Evolutionary conservation across 64 coral and sea anemone genomes (phyloP), one percentile per base, ranked within the genome.

Genomic region (Actinia equina): DNA sequence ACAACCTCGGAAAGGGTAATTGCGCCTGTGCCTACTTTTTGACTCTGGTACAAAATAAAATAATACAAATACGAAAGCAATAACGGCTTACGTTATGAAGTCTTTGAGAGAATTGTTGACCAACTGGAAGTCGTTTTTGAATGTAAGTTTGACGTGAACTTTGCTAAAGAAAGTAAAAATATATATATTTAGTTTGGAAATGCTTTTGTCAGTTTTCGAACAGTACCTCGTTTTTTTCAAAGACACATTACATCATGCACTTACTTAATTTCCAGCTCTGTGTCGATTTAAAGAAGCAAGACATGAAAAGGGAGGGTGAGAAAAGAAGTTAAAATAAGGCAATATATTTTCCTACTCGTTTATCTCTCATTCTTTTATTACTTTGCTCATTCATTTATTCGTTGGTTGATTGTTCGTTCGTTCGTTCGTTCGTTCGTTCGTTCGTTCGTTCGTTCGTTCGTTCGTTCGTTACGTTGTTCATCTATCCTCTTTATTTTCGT

Each of bases 61-160:
- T 49, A 7, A 7, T 49, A 49, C 45, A 49, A 49, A 49, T 56
- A 56, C 54, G 1, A 0, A 65, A n/a, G 15, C 7, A 15, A 11
- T 60, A 60, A n/a, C 9, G 6, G 82, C 88, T 86, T 79, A 94
- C 92, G 58, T 59, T 58, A 83, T 87, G 63, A 94, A 94, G 45
- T 89, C 18, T 10, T 71, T 22, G 7, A 87, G 20, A 67, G 55
- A 61, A 69, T 94, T 60, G 41, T 87, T 84, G 46, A 94, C 78
- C 56, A 30, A 30, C 49, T 76, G 23, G 30, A 94, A 90, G 42
- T 86, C 82, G 55, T 89, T 80, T 25, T 94, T 86, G 84, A 94
- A 90, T 52, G 83, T 86, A 11, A 94, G 70, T 49, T 63, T 69
- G 9, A 90, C 85, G 62, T 87, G 84, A 69, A 94, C 77, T 78